Evolutionary conservation across 2,113 vertebrate genomes (phyloP).

Genomic region (Bombycilla garrulus): DNA sequence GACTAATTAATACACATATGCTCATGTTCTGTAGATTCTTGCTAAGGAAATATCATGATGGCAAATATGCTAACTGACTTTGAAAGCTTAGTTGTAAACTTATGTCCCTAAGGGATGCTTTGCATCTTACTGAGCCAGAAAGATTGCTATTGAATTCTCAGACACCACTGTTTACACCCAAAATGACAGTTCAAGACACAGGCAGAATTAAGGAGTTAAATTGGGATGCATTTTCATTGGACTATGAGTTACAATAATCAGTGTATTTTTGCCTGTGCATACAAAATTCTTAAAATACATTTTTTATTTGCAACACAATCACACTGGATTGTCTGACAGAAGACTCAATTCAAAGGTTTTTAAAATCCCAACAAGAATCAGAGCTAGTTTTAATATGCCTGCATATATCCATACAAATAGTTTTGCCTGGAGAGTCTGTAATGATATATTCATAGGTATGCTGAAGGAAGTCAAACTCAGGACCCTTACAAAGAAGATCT

Average conservation of each 20-base stretch:
- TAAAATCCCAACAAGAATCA: neutral
- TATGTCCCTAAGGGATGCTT: neutral
- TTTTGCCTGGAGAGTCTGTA: neutral
- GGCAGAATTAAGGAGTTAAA: neutral
- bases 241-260: neutral
- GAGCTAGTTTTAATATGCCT: neutral
- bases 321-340: neutral
- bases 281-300: neutral
- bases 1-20: neutral
- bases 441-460: neutral
- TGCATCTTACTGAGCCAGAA: neutral
- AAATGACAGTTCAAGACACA: neutral
- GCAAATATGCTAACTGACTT: constrained; percentile 12
- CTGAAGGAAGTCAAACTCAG: neutral
- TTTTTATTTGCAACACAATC: neutral
- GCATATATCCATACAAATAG: neutral
- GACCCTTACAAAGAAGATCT: neutral
- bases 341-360: neutral
- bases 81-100: constrained; percentile 20
- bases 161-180: neutral
- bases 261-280: neutral
- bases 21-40: neutral
- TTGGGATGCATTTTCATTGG: neutral
- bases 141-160: neutral
- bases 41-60: neutral